These are phyloP conservation scores for Barbus barbus DNA, from an alignment of 2,113 vertebrate genomes.

Conservation along the genomic window DNA sequence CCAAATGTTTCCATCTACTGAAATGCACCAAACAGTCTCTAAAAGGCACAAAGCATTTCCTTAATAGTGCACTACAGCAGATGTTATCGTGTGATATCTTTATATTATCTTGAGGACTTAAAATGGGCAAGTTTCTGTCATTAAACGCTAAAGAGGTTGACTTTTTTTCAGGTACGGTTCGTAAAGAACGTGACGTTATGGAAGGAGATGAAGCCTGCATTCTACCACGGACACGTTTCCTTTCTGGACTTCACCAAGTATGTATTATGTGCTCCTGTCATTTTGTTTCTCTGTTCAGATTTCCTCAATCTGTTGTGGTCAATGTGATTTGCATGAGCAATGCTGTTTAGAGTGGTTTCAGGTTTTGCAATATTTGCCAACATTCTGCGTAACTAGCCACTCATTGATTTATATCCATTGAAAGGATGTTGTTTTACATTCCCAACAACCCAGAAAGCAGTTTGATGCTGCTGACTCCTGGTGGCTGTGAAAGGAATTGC, in stretches of 20 bases:
- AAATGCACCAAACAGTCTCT: neutral
- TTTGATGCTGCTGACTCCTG: slow-evolving; percentile 53
- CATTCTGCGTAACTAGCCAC: neutral
- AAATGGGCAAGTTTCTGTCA: neutral
- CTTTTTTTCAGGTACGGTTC: slow-evolving; percentile 79
- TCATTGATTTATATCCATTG: slow-evolving; percentile 1
- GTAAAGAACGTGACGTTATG: slow-evolving; percentile 97
- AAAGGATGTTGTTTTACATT: neutral
- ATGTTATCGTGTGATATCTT: neutral
- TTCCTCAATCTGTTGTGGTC: neutral
- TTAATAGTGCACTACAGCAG: neutral
- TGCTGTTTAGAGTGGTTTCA: neutral
- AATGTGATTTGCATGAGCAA: neutral
- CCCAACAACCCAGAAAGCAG: neutral
- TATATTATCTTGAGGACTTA: neutral
- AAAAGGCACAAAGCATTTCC: neutral
- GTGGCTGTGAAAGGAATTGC: slow-evolving; percentile 52
- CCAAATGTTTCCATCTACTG: neutral
- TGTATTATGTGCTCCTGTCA: slow-evolving; percentile 18
- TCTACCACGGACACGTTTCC: slow-evolving; percentile 96
- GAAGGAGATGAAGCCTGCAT: slow-evolving; percentile 97
- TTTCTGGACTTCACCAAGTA: slow-evolving; percentile 90
- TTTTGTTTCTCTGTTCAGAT: neutral
- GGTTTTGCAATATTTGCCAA: slow-evolving; percentile 14
- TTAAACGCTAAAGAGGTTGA: neutral